Percentiles rank a stretch among this genome's conserved stretches.
Conservation (phyloP, 2,113 vertebrate species). For the Pangasianodon hypophthalmus region DNA sequence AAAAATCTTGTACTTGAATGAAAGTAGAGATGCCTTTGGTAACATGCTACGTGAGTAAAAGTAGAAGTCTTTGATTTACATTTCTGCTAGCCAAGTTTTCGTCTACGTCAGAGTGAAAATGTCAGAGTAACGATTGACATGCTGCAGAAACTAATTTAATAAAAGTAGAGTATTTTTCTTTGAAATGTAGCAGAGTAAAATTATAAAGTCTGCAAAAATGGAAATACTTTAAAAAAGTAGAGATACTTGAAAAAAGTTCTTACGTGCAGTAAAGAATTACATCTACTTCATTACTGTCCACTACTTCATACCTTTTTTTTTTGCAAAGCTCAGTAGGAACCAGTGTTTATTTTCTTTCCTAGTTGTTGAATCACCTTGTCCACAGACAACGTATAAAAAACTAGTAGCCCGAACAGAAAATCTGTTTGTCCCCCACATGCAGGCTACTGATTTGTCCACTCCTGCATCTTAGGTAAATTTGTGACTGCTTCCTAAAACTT, state of each 20-base stretch:
- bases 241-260: not conserved
- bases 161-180: not conserved
- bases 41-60: not conserved
- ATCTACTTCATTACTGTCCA: not conserved
- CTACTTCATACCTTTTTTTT: not conserved
- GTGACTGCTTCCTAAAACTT: slow-evolving; percentile 8
- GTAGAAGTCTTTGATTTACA: not conserved
- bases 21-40: not conserved
- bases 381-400: not conserved
- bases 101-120: not conserved
- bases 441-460: not conserved
- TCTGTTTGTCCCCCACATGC: not conserved
- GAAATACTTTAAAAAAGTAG: not conserved
- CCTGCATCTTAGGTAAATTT: not conserved
- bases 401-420: not conserved
- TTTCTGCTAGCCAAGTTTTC: not conserved
- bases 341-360: not conserved
- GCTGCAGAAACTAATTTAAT: not conserved
- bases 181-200: not conserved
- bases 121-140: not conserved
- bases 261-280: not conserved
- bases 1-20: not conserved
- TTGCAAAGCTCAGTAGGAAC: not conserved
- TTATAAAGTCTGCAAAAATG: not conserved
- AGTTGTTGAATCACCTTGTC: not conserved